Percentiles rank a stretch among this genome's conserved stretches.
Evolutionary conservation across 2,113 vertebrate genomes (phyloP).

Genomic region (Ophiodon elongatus): DNA sequence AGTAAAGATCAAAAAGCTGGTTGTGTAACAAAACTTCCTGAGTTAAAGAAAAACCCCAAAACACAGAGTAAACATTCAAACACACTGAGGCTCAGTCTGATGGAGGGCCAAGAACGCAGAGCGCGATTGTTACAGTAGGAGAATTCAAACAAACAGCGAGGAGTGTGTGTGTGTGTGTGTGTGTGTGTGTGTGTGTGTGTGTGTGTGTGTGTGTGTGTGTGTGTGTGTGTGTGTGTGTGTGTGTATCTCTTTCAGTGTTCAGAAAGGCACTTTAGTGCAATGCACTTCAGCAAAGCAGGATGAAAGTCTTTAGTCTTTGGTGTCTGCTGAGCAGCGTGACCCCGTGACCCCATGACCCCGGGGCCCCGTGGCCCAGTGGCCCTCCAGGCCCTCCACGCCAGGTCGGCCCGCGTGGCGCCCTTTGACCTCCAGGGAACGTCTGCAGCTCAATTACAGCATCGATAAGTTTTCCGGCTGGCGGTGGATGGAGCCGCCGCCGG

Average conservation of each 20-base stretch:
- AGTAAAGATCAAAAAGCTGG: conserved; percentile 38
- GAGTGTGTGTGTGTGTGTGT: not conserved
- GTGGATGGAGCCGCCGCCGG: conserved; percentile 21
- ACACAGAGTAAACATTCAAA: conserved; percentile 11
- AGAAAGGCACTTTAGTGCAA: conserved; percentile 44
- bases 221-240: too few species aligned
- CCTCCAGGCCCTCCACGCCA: not conserved
- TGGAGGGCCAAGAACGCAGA: conserved; percentile 20
- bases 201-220: accelerated
- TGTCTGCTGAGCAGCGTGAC: too few species aligned
- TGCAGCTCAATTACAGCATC: conserved; percentile 55
- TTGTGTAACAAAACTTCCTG: conserved; percentile 73
- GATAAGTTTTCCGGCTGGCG: conserved; percentile 62
- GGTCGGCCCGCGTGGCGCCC: not conserved
- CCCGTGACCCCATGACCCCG: too few species aligned
- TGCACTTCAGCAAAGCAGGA: not conserved
- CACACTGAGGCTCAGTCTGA: conserved; percentile 5
- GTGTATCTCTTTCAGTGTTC: not conserved
- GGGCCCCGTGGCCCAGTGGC: too few species aligned
- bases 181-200: accelerated
- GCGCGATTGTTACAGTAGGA: conserved; percentile 34
- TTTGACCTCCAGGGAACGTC: conserved; percentile 1
- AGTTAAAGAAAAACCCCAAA: conserved; percentile 64
- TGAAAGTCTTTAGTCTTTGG: conserved; percentile 31
- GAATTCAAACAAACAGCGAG: conserved; percentile 43